phyloP scores from a whole-genome alignment of 35 echinoderm and acorn worm species.

The Ophiothrix spiculata region DNA sequence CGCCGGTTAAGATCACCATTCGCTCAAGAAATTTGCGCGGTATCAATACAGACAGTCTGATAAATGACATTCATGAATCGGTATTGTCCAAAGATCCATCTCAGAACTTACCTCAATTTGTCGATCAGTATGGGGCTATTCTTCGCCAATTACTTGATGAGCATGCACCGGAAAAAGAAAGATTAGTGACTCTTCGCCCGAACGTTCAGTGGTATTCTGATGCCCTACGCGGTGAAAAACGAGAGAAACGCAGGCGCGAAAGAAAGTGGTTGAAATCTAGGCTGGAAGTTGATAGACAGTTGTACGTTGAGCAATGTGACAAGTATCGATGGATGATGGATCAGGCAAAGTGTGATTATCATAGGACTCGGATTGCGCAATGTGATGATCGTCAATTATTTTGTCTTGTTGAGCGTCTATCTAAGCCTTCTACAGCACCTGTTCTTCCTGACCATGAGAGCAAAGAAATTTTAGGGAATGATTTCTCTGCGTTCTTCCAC shows the following conservation, averaged over 20 bases:
- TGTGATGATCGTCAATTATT: conserved; percentile 10
- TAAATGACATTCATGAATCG: not conserved
- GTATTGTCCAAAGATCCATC: not conserved
- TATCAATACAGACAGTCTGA: not conserved
- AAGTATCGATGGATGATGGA: not conserved
- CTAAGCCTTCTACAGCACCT: not conserved
- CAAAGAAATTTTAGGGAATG: not conserved
- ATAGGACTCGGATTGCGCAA: not conserved
- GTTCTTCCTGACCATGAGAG: conserved; percentile 3
- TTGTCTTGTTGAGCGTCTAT: not conserved
- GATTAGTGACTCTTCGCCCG: conserved; percentile 19
- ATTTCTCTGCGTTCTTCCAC: not conserved
- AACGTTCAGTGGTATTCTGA: conserved; percentile 37
- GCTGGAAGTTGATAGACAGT: conserved; percentile 32
- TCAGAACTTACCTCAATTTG: conserved; percentile 16
- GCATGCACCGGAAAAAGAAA: conserved; percentile 3
- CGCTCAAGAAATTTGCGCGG: not conserved
- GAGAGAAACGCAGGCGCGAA: conserved; percentile 5
- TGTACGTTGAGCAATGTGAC: conserved; percentile 13
- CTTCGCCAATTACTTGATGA: conserved; percentile 18
- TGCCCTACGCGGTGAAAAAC: not conserved
- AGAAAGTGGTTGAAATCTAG: conserved; percentile 19
- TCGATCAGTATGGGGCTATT: conserved; percentile 38
- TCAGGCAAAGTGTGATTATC: conserved; percentile 9
- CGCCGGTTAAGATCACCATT: conserved; percentile 5